Evolutionary conservation across 2,113 vertebrate genomes (phyloP).

Genomic region (Nicator chloris): DNA sequence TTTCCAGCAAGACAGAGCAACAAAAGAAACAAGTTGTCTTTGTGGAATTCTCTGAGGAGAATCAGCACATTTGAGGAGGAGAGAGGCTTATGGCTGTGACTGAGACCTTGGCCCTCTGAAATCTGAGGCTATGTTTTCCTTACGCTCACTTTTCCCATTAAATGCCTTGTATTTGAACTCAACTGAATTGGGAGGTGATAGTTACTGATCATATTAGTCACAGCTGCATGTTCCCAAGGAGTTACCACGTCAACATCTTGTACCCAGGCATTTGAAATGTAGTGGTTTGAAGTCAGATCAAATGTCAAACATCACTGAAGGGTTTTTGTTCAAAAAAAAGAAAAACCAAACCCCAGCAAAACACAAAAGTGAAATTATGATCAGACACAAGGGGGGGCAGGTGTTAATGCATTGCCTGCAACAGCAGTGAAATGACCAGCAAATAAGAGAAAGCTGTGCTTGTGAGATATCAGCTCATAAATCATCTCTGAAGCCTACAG

Average conservation of each 20-base stretch:
- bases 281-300: not conserved
- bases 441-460: not conserved
- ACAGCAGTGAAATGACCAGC: not conserved
- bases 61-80: not conserved
- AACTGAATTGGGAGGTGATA: not conserved
- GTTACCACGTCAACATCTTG: constrained; percentile 9
- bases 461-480: not conserved
- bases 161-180: constrained; percentile 6
- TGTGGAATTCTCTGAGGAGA: not conserved
- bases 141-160: constrained; percentile 15
- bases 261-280: not conserved
- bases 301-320: not conserved
- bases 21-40: not conserved
- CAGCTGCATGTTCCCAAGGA: constrained; percentile 13
- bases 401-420: not conserved
- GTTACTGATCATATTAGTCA: constrained; percentile 22
- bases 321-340: not conserved
- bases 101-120: not conserved
- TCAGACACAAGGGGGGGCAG: not conserved
- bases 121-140: constrained; percentile 7
- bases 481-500: not conserved
- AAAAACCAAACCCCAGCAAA: not conserved
- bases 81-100: not conserved
- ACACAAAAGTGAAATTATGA: not conserved
- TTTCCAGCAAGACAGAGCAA: not conserved